A percentile compares a stretch with the other conserved stretches of the same genome.
Conservation (phyloP, 2,888 invertebrate genomes). For the Machimus rusticus region DNA sequence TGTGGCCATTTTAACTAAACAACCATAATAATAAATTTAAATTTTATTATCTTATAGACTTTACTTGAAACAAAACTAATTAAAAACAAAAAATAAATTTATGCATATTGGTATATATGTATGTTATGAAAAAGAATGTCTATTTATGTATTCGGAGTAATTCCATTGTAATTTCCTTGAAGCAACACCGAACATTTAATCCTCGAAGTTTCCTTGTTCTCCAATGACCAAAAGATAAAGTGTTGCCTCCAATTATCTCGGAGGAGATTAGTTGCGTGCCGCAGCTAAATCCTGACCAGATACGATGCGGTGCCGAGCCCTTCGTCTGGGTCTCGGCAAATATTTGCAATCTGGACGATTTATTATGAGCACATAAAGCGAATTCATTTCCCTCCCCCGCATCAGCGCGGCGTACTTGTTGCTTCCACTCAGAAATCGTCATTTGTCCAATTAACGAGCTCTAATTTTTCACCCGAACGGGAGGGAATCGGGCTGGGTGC, state of each 20-base stretch:
- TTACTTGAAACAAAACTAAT: too few relatives aligned
- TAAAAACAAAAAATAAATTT: too few relatives aligned
- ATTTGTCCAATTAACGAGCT: slow-evolving; percentile 35
- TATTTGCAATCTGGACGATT: slow-evolving; percentile 6
- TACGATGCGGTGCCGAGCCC: background rate
- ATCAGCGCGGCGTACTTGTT: background rate
- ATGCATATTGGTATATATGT: too few relatives aligned
- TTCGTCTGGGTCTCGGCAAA: background rate
- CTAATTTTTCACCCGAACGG: background rate
- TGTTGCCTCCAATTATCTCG: background rate
- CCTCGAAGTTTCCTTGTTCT: background rate
- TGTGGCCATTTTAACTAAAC: too few relatives aligned
- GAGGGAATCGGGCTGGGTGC: background rate
- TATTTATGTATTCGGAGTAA: background rate
- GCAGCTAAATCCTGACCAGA: background rate
- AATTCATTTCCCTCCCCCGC: background rate
- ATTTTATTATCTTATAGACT: too few relatives aligned
- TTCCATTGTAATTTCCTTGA: background rate
- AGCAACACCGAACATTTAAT: background rate
- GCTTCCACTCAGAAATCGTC: slow-evolving; percentile 21
- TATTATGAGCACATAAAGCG: slow-evolving; percentile 1
- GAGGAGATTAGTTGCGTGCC: background rate
- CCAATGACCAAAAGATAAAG: background rate
- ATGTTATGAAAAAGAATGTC: too few relatives aligned
- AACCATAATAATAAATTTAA: too few relatives aligned